Percentiles rank a stretch among this genome's conserved stretches.
phyloP scores from a whole-genome alignment of 92 coral and sea anemone species.

The Metridium senile region DNA sequence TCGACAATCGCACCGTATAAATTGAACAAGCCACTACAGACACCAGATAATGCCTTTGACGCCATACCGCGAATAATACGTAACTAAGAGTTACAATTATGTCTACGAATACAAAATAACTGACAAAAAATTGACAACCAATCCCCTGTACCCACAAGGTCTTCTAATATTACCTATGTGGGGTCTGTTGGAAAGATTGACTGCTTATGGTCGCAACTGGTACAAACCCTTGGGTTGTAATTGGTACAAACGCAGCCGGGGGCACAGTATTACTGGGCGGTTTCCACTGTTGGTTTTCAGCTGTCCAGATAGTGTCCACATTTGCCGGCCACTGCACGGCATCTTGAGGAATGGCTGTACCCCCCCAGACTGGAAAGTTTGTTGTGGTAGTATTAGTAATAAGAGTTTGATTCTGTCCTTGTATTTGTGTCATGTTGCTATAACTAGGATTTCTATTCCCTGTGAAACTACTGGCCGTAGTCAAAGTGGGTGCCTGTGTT shows the following conservation, averaged over 20 bases:
- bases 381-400: constrained; percentile 7
- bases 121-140: constrained; percentile 11
- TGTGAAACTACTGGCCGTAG: constrained; percentile 28
- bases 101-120: constrained; percentile 28
- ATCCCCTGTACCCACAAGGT: background rate
- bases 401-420: constrained; percentile 3
- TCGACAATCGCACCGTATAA: background rate
- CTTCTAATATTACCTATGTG: constrained; percentile 20
- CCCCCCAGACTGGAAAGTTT: constrained; percentile 27
- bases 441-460: constrained; percentile 49
- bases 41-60: constrained; percentile 11
- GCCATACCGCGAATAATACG: constrained; percentile 35
- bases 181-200: constrained; percentile 38
- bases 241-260: constrained; percentile 54
- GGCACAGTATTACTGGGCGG: constrained; percentile 3
- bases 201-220: constrained; percentile 38
- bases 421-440: constrained; percentile 23
- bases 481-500: constrained; percentile 29
- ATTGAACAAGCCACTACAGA: background rate
- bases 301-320: constrained; percentile 16
- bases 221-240: constrained; percentile 55
- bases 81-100: constrained; percentile 41
- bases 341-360: background rate
- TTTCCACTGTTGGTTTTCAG: constrained; percentile 17
- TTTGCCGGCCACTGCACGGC: constrained; percentile 11